Evolutionary conservation across 2,113 vertebrate genomes (phyloP).

Genomic region (Paracanthobrama guichenoti): DNA sequence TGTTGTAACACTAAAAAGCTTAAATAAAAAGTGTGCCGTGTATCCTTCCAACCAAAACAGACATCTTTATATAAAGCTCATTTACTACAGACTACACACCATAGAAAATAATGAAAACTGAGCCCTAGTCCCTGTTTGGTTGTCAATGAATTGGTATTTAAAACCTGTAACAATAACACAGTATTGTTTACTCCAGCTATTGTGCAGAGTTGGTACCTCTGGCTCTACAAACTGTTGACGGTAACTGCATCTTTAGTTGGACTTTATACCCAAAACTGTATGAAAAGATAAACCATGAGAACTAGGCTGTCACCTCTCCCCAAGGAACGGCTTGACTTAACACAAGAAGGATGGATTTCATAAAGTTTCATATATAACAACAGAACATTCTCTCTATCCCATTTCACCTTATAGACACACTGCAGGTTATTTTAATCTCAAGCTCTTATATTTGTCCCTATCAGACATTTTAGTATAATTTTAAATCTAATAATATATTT

Average conservation of each 20-base stretch:
- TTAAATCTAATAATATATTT: neutral
- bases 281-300: slow-evolving; percentile 78
- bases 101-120: slow-evolving; percentile 42
- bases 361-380: slow-evolving; percentile 48
- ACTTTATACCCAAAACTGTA: slow-evolving; percentile 53
- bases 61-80: neutral
- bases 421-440: neutral
- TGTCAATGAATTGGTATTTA: slow-evolving; percentile 64
- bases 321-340: slow-evolving; percentile 62
- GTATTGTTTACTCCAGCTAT: slow-evolving; percentile 62
- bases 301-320: slow-evolving; percentile 66
- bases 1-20: neutral
- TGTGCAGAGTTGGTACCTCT: slow-evolving; percentile 55
- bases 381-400: neutral
- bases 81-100: slow-evolving; percentile 36
- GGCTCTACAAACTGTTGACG: slow-evolving; percentile 39
- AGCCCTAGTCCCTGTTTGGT: slow-evolving; percentile 48
- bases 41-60: neutral
- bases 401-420: neutral
- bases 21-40: neutral
- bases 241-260: slow-evolving; percentile 66
- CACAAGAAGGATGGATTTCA: slow-evolving; percentile 53
- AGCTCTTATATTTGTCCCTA: neutral
- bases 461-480: neutral
- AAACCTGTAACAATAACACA: slow-evolving; percentile 49